Evolutionary conservation across 1,140 invertebrate genomes (phyloP).

Genomic region (Bathynomus jamesi): DNA sequence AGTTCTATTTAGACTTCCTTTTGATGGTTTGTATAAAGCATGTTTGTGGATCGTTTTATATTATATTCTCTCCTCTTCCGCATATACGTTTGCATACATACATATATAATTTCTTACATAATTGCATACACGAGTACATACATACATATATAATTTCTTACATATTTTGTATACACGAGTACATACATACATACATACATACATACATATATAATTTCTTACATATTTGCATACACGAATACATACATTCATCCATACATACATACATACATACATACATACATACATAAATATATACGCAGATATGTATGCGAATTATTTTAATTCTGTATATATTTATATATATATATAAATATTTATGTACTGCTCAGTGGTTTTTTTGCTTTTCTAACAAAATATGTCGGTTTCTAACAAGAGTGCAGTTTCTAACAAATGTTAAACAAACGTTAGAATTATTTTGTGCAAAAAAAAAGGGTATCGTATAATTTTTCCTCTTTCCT

Average conservation of each 20-base stretch:
- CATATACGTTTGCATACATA: background rate
- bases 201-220: background rate
- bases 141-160: background rate
- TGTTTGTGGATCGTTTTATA: too few relatives aligned
- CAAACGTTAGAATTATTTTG: too few relatives aligned
- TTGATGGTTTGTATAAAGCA: too few relatives aligned
- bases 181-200: background rate
- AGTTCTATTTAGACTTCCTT: too few relatives aligned
- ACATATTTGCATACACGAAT: background rate
- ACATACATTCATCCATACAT: background rate
- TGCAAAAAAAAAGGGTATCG: too few relatives aligned
- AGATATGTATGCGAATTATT: background rate
- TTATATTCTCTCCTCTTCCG: background rate
- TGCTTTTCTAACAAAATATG: too few relatives aligned
- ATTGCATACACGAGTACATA: background rate
- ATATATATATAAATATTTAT: background rate
- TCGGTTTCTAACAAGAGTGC: too few relatives aligned
- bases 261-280: background rate
- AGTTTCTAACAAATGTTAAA: too few relatives aligned
- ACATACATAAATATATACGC: background rate
- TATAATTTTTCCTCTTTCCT: too few relatives aligned
- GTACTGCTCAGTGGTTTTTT: too few relatives aligned
- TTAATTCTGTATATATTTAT: background rate
- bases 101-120: background rate
- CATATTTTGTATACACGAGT: background rate